A percentile compares a stretch with the other conserved stretches of the same genome.
Conservation (phyloP, 23 tunicate genomes). For the Halocynthia aurantium region DNA sequence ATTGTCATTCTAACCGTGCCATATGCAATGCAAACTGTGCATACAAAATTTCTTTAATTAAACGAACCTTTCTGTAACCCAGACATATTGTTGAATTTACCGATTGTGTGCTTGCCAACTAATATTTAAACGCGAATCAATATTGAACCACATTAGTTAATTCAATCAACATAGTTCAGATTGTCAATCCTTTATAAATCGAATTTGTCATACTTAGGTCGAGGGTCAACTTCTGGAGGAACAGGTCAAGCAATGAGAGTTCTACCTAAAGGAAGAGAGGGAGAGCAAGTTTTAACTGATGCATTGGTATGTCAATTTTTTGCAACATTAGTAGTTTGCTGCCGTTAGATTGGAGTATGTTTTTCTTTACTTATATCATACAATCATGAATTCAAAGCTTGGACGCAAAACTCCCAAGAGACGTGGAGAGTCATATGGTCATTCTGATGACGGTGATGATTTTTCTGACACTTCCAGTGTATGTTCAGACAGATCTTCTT, state of each 20-base stretch:
- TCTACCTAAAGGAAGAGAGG: slow-evolving; percentile 80
- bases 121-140: too few relatives aligned
- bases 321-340: not conserved
- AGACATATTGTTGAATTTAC: too few relatives aligned
- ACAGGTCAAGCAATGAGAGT: slow-evolving; percentile 67
- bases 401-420: slow-evolving; percentile 22
- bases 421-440: slow-evolving; percentile 7
- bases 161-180: too few relatives aligned
- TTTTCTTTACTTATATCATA: not conserved
- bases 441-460: slow-evolving; percentile 56
- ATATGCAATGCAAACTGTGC: too few relatives aligned
- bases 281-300: slow-evolving; percentile 62
- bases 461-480: slow-evolving; percentile 92
- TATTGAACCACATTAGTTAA: too few relatives aligned
- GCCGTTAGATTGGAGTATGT: not conserved
- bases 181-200: too few relatives aligned
- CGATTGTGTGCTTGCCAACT: too few relatives aligned
- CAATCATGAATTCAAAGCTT: slow-evolving; percentile 2
- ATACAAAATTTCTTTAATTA: too few relatives aligned
- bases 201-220: not conserved
- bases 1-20: too few relatives aligned
- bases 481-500: slow-evolving; percentile 86
- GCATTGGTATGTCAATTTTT: slow-evolving; percentile 43
- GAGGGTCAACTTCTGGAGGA: slow-evolving; percentile 17
- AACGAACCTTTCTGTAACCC: too few relatives aligned